A percentile compares a stretch with the other conserved stretches of the same genome.
These are phyloP conservation scores for Oryzias dopingdopingensis DNA, from an alignment of 2,797 vertebrate species.

Conservation along the genomic window DNA sequence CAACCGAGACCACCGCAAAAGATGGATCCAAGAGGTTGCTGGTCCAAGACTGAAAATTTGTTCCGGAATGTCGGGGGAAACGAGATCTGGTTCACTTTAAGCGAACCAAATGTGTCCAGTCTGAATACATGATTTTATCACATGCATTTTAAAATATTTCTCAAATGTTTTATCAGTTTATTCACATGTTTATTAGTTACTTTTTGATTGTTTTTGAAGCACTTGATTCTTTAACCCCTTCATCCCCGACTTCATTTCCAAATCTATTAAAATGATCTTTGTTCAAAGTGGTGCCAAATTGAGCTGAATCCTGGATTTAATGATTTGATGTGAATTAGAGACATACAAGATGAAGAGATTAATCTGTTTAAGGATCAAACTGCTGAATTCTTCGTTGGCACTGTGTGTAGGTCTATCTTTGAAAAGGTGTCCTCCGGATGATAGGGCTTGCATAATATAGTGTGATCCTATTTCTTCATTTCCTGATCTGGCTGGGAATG, in stretches of 20 bases:
- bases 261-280: conserved; percentile 14
- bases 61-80: no score
- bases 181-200: no score
- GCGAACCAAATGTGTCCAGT: no score
- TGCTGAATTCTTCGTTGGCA: conserved; percentile 41
- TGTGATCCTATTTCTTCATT: conserved; percentile 83
- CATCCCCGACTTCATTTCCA: conserved; percentile 10
- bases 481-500: conserved; percentile 73
- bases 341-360: conserved; percentile 15
- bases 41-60: no score
- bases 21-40: no score
- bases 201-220: conserved; percentile 9
- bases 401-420: conserved; percentile 44
- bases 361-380: conserved; percentile 53
- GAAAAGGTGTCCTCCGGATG: conserved; percentile 68
- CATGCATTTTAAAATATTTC: not conserved
- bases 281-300: no score
- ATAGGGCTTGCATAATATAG: conserved; percentile 72
- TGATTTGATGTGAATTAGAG: no score
- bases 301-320: no score
- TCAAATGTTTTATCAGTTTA: not conserved
- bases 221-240: conserved; percentile 15
- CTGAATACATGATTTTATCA: no score
- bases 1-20: no score
- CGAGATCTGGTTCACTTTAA: no score